Base-by-base conservation (phyloP, 2,888 invertebrate genomes). In the Stratiomys singularior region DNA sequence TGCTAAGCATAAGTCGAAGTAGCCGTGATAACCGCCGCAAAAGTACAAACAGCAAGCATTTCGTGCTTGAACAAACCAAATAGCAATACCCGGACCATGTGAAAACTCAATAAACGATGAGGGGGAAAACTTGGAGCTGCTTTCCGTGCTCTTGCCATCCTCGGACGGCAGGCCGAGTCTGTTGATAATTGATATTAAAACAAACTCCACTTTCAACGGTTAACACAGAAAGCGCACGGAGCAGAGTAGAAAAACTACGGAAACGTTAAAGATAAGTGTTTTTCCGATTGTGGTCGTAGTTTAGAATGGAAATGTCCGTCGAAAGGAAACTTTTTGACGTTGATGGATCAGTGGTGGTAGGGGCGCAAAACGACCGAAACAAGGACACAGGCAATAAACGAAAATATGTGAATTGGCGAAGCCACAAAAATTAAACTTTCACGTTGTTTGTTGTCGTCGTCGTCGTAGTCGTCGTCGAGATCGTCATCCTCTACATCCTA, bases 121-220 rank as follows among this genome's bases (percentile, higher is more conserved):
- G 46, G 67, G 67, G 67, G 21, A 37, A 44, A 46, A 44, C 23
- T 21, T 23, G 23, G 7, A 67, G 67, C 21, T 23, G 18, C 67
- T 30, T 37, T 37, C 37, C 9, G 3, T 9, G 37, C 9, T 37
- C 37, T 9, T 9, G 37, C 37, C 37, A 9, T 37, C 37, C 37
- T 37, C 9, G 11, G 11, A 28, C 67, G 9, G 4, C 23, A 2
- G 18, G 28, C 2, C 7, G 21, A 46, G 67, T 44, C 46, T 67
- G 67, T 44, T 67, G 37, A 67, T 67, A 67, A 67, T 67, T 67
- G 67, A 67, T 67, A 67, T 67, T 67, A 67, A 44, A 67, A 67
- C 67, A 67, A 67, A 67, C 67, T 67, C 67, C 7, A 28, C 9
- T 30, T 67, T 37, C 9, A 67, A 37, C 30, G 67, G 11, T 67